Evolutionary conservation across 92 coral and sea anemone species (phyloP).

Genomic region (Phymanthus crucifer): DNA sequence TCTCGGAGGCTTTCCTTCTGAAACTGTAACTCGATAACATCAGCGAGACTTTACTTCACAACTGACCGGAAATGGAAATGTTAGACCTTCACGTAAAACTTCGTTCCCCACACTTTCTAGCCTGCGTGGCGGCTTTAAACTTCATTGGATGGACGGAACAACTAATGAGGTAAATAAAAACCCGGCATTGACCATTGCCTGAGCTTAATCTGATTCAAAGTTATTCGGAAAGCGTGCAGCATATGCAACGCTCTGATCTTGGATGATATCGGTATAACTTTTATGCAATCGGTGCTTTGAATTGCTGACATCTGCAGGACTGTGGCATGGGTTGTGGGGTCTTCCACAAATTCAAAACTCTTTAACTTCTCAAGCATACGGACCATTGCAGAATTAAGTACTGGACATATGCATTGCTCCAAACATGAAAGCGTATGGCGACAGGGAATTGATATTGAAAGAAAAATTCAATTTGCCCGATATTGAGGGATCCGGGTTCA

Average conservation of each 20-base stretch:
- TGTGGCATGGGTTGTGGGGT: slow-evolving; percentile 14
- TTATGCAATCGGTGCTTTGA: not conserved
- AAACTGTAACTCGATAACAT: too few species aligned
- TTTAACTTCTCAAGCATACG: slow-evolving; percentile 21
- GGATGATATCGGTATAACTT: slow-evolving; percentile 26
- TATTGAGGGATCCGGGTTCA: not conserved
- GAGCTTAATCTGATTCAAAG: not conserved
- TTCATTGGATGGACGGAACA: too few species aligned
- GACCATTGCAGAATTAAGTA: slow-evolving; percentile 30
- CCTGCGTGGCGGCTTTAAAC: too few species aligned
- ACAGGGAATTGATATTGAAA: slow-evolving; percentile 30
- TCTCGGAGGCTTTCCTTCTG: not conserved
- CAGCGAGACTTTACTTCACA: too few species aligned
- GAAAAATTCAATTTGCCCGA: slow-evolving; percentile 48
- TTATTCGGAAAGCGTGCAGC: not conserved
- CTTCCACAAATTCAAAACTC: slow-evolving; percentile 24
- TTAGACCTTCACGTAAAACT: too few species aligned
- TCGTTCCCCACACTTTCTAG: too few species aligned
- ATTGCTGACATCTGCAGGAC: slow-evolving; percentile 12
- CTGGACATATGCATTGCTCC: slow-evolving; percentile 33
- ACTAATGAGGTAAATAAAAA: too few species aligned
- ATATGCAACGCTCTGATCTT: not conserved
- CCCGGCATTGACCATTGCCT: not conserved
- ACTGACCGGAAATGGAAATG: too few species aligned
- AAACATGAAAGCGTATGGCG: slow-evolving; percentile 16